Percentiles rank a stretch among this genome's conserved stretches.
These are phyloP conservation scores for Ictidomys tridecemlineatus DNA, from an alignment of 2,113 vertebrate species.

Conservation along the genomic window DNA sequence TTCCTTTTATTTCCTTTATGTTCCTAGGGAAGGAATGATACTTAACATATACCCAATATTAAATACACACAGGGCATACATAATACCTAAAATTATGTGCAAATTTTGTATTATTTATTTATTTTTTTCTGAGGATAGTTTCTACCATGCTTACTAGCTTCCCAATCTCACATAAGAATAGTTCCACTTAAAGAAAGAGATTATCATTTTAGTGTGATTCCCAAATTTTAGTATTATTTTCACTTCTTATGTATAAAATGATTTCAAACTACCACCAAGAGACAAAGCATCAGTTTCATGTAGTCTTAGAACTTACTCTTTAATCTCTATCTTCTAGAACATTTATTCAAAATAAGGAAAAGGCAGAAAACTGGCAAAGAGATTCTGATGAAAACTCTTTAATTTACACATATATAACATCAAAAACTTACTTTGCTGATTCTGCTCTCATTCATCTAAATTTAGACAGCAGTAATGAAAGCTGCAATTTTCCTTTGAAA, in stretches of 20 bases:
- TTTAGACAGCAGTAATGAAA: constrained; percentile 78
- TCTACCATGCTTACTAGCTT: neutral
- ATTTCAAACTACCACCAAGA: neutral
- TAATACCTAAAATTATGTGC: neutral
- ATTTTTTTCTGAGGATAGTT: neutral
- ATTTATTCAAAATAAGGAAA: constrained; percentile 16
- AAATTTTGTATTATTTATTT: neutral
- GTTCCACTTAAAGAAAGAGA: neutral
- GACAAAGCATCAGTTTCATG: neutral
- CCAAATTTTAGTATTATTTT: neutral
- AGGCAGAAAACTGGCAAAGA: constrained; percentile 42
- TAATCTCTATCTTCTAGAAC: constrained; percentile 37
- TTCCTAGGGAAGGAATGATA: neutral
- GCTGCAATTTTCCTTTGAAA: constrained; percentile 81
- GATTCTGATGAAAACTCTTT: constrained; percentile 62
- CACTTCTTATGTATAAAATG: neutral
- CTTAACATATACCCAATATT: neutral
- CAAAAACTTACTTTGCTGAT: constrained; percentile 74
- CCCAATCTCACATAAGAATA: neutral
- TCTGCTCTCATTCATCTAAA: constrained; percentile 76
- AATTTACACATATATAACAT: constrained; percentile 71
- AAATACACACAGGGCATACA: neutral
- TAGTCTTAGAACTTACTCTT: neutral
- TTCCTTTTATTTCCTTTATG: neutral
- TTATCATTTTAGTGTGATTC: neutral